Conservation (phyloP, 1,140 invertebrate species). For the Drosophila ananassae region DNA sequence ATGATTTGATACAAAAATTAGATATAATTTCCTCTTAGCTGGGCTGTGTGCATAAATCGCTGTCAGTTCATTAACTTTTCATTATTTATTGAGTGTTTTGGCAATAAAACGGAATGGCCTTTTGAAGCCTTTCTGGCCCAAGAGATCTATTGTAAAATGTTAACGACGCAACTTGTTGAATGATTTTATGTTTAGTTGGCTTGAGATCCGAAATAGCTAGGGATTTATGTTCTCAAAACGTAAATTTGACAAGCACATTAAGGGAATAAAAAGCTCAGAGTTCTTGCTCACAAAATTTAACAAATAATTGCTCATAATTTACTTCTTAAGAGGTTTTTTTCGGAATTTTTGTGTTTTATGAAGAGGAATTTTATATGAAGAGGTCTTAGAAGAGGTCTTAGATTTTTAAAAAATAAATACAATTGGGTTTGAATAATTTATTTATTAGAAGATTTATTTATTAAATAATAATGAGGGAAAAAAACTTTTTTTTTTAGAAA, state of each 20-base stretch:
- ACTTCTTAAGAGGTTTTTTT: no score
- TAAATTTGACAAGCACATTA: background rate
- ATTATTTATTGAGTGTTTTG: conserved; percentile 58
- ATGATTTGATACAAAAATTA: conserved; percentile 72
- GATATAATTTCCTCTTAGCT: conserved; percentile 44
- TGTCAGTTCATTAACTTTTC: conserved; percentile 69
- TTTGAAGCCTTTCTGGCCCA: conserved; percentile 9
- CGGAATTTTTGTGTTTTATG: no score
- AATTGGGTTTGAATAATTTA: no score
- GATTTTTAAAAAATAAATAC: no score
- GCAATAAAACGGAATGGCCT: conserved; percentile 31
- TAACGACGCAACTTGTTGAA: conserved; percentile 16
- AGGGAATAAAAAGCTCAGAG: background rate
- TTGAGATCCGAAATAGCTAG: background rate
- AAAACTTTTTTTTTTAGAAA: no score
- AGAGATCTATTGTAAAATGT: conserved; percentile 36
- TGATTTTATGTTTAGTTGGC: background rate
- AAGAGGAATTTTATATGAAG: no score
- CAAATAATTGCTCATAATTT: background rate
- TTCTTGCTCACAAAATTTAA: background rate
- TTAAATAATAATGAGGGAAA: no score
- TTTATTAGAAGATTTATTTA: no score
- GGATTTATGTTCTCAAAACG: background rate
- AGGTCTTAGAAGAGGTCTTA: no score
- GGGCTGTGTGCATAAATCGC: conserved; percentile 62